Base-by-base conservation (phyloP, 2,113 vertebrate genomes). In the Urocolius indicus region DNA sequence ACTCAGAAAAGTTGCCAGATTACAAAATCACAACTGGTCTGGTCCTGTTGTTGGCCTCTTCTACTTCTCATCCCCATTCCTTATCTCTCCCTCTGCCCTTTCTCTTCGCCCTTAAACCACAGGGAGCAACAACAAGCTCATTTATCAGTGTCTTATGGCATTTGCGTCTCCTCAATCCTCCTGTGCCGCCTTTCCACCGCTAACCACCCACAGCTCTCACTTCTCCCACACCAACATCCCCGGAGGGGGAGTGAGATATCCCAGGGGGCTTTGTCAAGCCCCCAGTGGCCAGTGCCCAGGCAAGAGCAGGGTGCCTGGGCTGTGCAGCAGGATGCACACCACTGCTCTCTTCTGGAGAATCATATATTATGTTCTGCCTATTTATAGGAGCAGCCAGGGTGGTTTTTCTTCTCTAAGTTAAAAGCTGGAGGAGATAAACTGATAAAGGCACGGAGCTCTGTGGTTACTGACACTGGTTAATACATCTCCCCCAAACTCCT, bases 331-430 rank as follows among this genome's bases (percentile, higher is more conserved):
- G 49, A 36, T 8, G 84, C 2, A 5, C 95, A 94, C 71, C 95
- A 94, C 95, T 95, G 96, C 96, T 96, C 95, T 81, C 95, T 97
- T 94, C 94, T 96, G 96, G 96, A 94, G 94, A 71, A 46, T 59
- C n/a, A 24, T 5, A 36, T 27, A 43, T 17, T n/a, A 5, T 66
- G 51, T 87, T 79, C 52, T 55, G 23, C 69, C 65, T 76, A 32
- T 87, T 84, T 63, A 74, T 4, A 65, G 46, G 16, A 95, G 18
- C 34, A 46, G 52, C 1, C 5, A 81, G 30, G 5, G 26, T 45
- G 76, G 46, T 18, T 69, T 59, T 67, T 45, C 36, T 3, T 0
- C 48, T 59, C 51, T 43, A 49, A 22, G 45, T 82, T 87, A 79
- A 95, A 94, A 68, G 52, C 52, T 80, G 73, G 51, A 79, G 69